Conservation (phyloP, 2,113 vertebrate species). For the Vanacampus margaritifer region DNA sequence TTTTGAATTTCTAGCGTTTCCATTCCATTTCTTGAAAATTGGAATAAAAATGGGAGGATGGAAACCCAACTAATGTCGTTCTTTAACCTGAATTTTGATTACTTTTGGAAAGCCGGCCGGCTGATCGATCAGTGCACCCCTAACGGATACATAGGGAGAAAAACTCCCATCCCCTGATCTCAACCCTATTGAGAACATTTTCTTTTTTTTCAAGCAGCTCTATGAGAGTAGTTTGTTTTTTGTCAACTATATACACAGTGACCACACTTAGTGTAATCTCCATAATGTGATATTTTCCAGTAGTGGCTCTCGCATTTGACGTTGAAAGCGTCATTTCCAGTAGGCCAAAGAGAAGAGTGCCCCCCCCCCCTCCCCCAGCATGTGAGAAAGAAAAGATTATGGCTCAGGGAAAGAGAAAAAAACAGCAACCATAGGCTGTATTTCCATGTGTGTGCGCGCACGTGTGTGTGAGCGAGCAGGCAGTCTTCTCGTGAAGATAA, state of each 20-base stretch:
- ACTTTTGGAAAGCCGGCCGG: too few species aligned
- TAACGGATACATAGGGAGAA: too few species aligned
- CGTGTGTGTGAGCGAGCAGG: background rate
- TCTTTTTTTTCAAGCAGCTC: too few species aligned
- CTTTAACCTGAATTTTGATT: too few species aligned
- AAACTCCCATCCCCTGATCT: background rate
- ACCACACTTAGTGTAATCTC: constrained; percentile 50
- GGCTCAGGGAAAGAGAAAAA: background rate
- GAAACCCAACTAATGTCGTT: too few species aligned
- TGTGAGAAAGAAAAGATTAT: constrained; percentile 1
- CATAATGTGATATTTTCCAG: constrained; percentile 33
- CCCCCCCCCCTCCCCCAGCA: background rate
- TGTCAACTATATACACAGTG: background rate
- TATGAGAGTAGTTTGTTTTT: background rate
- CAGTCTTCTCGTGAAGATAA: constrained; percentile 12
- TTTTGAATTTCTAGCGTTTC: too few species aligned
- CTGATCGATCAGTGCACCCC: too few species aligned
- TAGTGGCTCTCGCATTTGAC: background rate
- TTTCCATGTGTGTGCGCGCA: background rate
- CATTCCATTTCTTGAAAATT: too few species aligned
- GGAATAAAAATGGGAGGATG: too few species aligned
- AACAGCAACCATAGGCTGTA: background rate
- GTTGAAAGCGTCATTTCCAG: background rate
- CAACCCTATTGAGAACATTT: background rate
- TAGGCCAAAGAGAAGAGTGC: background rate